Percentiles rank a stretch among this genome's conserved stretches.
Conservation (phyloP, 2,888 invertebrate genomes). For the Stenodera caucasica region DNA sequence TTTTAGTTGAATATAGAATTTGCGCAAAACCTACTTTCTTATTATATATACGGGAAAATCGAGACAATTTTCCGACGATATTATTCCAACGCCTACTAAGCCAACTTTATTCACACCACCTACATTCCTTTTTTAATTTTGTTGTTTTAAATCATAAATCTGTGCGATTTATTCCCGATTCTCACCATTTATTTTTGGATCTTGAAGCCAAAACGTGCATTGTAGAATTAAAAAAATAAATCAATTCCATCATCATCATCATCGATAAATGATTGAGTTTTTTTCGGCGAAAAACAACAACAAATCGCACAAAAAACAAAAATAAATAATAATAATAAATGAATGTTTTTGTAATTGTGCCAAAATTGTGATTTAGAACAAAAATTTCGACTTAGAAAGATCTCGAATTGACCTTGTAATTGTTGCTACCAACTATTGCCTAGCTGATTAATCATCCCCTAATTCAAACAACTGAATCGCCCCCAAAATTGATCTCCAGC, state of each 20-base stretch:
- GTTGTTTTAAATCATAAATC: too few species aligned
- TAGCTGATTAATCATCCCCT: too few species aligned
- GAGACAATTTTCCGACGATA: background rate
- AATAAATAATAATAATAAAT: too few species aligned
- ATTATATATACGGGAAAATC: background rate
- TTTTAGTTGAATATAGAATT: too few species aligned
- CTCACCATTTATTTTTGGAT: slow-evolving; percentile 1
- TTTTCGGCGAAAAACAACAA: background rate
- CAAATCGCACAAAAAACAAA: background rate
- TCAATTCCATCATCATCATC: background rate
- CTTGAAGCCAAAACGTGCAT: background rate
- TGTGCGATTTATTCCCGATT: background rate
- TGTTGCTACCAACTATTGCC: too few species aligned
- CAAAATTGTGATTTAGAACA: background rate
- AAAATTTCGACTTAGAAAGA: background rate
- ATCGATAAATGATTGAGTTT: background rate
- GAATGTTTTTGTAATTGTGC: background rate
- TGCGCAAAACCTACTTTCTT: background rate
- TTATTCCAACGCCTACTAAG: background rate
- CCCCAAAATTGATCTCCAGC: too few species aligned
- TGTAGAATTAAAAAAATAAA: too few species aligned
- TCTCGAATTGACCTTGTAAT: background rate
- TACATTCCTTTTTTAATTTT: background rate
- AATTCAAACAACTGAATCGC: too few species aligned
- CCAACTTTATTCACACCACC: background rate